Evolutionary conservation across 2,888 invertebrate species (phyloP).

Genomic region (Neuroscelio doddi): DNA sequence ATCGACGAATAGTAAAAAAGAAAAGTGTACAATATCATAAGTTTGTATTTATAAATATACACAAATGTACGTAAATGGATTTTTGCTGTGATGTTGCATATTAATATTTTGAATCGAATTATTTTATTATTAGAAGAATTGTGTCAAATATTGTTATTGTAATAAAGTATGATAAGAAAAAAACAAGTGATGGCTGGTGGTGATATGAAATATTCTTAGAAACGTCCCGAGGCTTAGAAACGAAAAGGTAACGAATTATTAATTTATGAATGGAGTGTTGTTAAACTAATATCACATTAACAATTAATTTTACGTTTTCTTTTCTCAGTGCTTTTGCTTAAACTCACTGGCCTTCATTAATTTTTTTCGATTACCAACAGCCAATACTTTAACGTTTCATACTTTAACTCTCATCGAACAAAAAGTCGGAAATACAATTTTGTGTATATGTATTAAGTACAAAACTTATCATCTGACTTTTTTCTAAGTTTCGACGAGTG

Average conservation of each 20-base stretch:
- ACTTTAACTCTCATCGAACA: too few relatives aligned
- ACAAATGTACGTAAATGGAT: slow-evolving; percentile 6
- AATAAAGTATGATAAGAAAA: slow-evolving; percentile 46
- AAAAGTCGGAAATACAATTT: too few relatives aligned
- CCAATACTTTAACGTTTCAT: slow-evolving; percentile 42
- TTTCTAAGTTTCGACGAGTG: too few relatives aligned
- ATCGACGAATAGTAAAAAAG: neutral
- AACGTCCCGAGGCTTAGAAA: slow-evolving; percentile 34
- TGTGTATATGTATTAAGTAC: too few relatives aligned
- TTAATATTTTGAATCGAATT: slow-evolving; percentile 11
- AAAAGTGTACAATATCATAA: too few relatives aligned
- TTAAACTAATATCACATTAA: slow-evolving; percentile 46
- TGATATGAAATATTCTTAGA: slow-evolving; percentile 41
- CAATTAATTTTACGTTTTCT: slow-evolving; percentile 40
- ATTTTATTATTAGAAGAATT: slow-evolving; percentile 34
- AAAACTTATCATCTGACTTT: too few relatives aligned
- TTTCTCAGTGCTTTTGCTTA: slow-evolving; percentile 46
- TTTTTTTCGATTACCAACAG: slow-evolving; percentile 50
- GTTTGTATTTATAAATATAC: too few relatives aligned
- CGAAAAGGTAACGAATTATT: slow-evolving; percentile 48
- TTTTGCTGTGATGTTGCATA: slow-evolving; percentile 1
- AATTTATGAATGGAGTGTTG: slow-evolving; percentile 49
- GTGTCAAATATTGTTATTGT: slow-evolving; percentile 42
- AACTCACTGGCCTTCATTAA: slow-evolving; percentile 38
- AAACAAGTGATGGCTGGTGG: slow-evolving; percentile 51